Evolutionary conservation across 2,113 vertebrate genomes (phyloP).

Genomic region (Jacana jacana): DNA sequence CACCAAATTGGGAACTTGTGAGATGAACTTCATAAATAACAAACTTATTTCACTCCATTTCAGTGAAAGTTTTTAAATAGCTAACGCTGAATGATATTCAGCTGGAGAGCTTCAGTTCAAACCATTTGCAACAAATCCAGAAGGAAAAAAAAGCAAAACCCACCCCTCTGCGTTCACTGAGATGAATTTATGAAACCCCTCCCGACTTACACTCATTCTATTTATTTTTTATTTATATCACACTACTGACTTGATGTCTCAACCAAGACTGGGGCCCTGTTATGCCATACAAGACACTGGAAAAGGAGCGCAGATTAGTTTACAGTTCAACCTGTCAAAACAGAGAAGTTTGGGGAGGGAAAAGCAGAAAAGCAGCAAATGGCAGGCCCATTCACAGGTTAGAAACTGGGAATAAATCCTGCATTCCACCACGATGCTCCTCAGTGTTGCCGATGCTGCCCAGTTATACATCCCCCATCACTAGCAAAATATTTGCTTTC

Average conservation of each 20-base stretch:
- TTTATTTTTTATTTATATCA: not conserved
- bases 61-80: constrained; percentile 20
- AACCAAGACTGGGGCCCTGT: not conserved
- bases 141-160: rapidly evolving
- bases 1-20: constrained; percentile 56
- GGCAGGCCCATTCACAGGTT: not conserved
- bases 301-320: not conserved
- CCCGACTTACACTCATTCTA: not conserved
- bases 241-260: not conserved
- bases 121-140: constrained; percentile 10
- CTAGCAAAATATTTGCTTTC: not conserved
- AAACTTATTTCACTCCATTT: constrained; percentile 59
- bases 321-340: not conserved
- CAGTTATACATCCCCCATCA: not conserved
- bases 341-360: not conserved
- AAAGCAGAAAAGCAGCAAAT: not conserved
- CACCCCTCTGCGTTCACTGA: not conserved
- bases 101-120: constrained; percentile 8
- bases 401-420: not conserved
- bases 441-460: not conserved
- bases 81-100: constrained; percentile 8
- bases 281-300: not conserved
- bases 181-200: not conserved
- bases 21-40: constrained; percentile 74
- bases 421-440: not conserved